Percentiles rank a stretch among this genome's conserved stretches.
Conservation (phyloP, 1,140 invertebrate genomes). For the Saccostrea echinata region DNA sequence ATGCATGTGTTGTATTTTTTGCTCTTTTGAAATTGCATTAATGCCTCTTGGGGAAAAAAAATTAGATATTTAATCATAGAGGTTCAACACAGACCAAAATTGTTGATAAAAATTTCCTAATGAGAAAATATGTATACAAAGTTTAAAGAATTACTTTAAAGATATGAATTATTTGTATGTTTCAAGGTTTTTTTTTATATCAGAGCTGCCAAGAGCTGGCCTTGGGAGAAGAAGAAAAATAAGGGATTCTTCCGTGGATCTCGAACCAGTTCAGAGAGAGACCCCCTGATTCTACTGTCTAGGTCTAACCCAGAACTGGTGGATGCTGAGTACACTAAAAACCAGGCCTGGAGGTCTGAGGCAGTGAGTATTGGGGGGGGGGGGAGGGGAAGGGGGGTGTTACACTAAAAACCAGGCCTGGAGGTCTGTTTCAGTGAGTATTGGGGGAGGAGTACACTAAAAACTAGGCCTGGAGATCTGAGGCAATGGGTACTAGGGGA, state of each 20-base stretch:
- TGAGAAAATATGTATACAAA: no score
- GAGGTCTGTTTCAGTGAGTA: no score
- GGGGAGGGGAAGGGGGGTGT: no score
- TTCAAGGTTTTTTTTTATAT: constrained; percentile 38
- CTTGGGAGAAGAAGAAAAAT: constrained; percentile 89
- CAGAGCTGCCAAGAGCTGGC: constrained; percentile 83
- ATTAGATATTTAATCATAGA: neutral
- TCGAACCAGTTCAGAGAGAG: constrained; percentile 93
- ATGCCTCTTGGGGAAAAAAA: neutral
- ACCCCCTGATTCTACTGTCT: constrained; percentile 93
- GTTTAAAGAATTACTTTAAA: neutral
- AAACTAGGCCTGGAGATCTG: no score
- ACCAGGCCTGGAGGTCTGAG: constrained; percentile 98
- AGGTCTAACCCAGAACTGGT: constrained; percentile 88
- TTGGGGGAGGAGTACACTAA: no score
- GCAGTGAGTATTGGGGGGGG: constrained; percentile 59
- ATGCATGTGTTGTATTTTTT: neutral
- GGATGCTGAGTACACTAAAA: constrained; percentile 97
- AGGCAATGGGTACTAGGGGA: no score
- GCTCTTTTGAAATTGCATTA: neutral
- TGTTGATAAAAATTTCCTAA: neutral
- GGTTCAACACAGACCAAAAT: neutral
- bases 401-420: no score
- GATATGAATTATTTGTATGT: constrained; percentile 33
- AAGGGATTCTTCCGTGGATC: constrained; percentile 96